phyloP scores from a whole-genome alignment of 1,140 invertebrate species.

The Hypsibius dujardini region DNA sequence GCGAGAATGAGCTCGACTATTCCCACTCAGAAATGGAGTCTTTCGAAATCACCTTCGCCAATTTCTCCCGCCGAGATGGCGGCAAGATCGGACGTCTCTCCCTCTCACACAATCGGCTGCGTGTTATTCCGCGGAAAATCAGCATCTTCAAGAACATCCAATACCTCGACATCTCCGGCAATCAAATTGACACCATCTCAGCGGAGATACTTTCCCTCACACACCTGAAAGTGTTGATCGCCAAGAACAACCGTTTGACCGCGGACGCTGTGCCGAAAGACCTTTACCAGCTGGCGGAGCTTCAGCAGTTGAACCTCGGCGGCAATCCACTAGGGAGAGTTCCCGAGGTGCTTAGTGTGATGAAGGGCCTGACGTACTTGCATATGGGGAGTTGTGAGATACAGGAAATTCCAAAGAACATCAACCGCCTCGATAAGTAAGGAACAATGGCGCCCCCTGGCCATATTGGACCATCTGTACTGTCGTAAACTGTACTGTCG shows the following conservation, averaged over 20 bases:
- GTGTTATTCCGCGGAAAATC: constrained; percentile 30
- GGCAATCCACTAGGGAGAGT: constrained; percentile 67
- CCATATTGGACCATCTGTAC: too few species aligned
- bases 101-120: constrained; percentile 33
- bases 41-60: constrained; percentile 7
- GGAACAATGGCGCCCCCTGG: too few species aligned
- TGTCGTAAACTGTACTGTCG: too few species aligned
- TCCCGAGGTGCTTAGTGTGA: constrained; percentile 64
- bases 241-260: constrained; percentile 66
- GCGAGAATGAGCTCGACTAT: not conserved
- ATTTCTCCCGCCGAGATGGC: constrained; percentile 14
- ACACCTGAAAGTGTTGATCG: constrained; percentile 54
- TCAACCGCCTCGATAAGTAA: constrained; percentile 48
- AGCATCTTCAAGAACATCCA: constrained; percentile 35
- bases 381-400: constrained; percentile 77
- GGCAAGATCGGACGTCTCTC: constrained; percentile 23
- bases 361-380: constrained; percentile 55
- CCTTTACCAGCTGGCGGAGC: constrained; percentile 39
- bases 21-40: constrained; percentile 14
- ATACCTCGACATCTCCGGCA: constrained; percentile 67
- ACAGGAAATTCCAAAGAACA: constrained; percentile 54
- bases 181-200: constrained; percentile 53
- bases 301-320: constrained; percentile 74
- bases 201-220: constrained; percentile 49
- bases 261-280: constrained; percentile 67